Conservation (phyloP, 2,888 invertebrate genomes). For the Apotomis capreana region DNA sequence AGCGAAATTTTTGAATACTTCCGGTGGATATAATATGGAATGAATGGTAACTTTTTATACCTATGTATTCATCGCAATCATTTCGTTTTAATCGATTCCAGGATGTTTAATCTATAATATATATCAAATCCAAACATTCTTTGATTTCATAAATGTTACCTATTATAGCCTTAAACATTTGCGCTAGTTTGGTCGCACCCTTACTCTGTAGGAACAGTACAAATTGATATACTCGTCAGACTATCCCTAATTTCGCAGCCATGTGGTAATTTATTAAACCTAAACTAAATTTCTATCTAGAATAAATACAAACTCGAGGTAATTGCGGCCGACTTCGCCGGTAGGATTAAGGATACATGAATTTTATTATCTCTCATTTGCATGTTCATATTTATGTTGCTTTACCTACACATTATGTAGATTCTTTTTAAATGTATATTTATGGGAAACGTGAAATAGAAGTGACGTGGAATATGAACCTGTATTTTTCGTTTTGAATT, state of each 20-base stretch:
- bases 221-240: no score
- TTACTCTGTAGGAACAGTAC: no score
- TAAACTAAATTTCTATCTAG: slow-evolving; percentile 9
- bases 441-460: slow-evolving; percentile 33
- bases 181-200: no score
- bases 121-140: no score
- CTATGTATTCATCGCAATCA: no score
- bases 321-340: slow-evolving; percentile 27
- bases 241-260: not conserved
- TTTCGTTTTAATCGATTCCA: no score
- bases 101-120: no score
- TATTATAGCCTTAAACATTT: no score
- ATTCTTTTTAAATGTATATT: slow-evolving; percentile 40
- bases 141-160: no score
- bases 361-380: slow-evolving; percentile 39
- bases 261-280: not conserved
- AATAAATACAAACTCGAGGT: slow-evolving; percentile 20
- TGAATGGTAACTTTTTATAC: no score
- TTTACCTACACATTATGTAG: slow-evolving; percentile 35
- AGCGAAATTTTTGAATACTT: no score
- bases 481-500: slow-evolving; percentile 26
- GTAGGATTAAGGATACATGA: slow-evolving; percentile 32
- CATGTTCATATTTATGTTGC: slow-evolving; percentile 39
- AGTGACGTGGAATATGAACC: slow-evolving; percentile 29
- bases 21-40: no score